A percentile compares a stretch with the other conserved stretches of the same genome.
These are phyloP conservation scores for Diabrotica balteata DNA, from an alignment of 2,888 invertebrate genomes.

Conservation along the genomic window DNA sequence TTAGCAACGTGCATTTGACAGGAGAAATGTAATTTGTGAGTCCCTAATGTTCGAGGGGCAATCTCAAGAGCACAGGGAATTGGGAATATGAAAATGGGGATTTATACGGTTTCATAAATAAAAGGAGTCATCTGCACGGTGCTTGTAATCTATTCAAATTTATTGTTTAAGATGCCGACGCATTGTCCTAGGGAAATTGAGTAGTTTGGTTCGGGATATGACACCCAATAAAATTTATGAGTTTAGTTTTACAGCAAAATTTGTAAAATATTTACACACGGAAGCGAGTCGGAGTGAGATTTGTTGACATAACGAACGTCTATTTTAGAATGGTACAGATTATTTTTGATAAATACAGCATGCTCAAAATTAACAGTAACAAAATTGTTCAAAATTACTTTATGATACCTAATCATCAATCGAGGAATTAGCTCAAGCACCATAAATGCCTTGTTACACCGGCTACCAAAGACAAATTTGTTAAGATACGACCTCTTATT, in stretches of 20 bases:
- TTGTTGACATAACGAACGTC: too few relatives aligned
- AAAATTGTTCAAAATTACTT: too few relatives aligned
- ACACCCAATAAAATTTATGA: slow-evolving; percentile 1
- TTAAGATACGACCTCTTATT: too few relatives aligned
- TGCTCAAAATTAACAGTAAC: too few relatives aligned
- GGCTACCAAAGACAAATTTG: too few relatives aligned
- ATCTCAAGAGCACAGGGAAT: slow-evolving; percentile 51
- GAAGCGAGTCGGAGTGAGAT: too few relatives aligned
- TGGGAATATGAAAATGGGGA: slow-evolving; percentile 56
- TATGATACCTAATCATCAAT: too few relatives aligned
- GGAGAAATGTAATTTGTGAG: slow-evolving; percentile 55
- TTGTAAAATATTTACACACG: too few relatives aligned
- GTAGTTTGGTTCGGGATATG: slow-evolving; percentile 15
- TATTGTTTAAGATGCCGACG: slow-evolving; percentile 24
- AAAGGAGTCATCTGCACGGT: slow-evolving; percentile 46
- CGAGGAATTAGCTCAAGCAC: too few relatives aligned
- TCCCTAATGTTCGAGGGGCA: slow-evolving; percentile 51
- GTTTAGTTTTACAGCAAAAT: background rate
- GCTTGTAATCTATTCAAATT: slow-evolving; percentile 45
- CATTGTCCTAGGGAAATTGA: slow-evolving; percentile 19
- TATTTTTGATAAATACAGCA: too few relatives aligned
- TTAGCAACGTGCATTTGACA: slow-evolving; percentile 54
- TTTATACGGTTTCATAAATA: slow-evolving; percentile 54
- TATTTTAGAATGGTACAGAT: too few relatives aligned
- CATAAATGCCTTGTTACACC: too few relatives aligned